Evolutionary conservation across 2,797 vertebrate species (phyloP), one percentile per base, ranked within the genome.

Genomic region (Cygnus olor): DNA sequence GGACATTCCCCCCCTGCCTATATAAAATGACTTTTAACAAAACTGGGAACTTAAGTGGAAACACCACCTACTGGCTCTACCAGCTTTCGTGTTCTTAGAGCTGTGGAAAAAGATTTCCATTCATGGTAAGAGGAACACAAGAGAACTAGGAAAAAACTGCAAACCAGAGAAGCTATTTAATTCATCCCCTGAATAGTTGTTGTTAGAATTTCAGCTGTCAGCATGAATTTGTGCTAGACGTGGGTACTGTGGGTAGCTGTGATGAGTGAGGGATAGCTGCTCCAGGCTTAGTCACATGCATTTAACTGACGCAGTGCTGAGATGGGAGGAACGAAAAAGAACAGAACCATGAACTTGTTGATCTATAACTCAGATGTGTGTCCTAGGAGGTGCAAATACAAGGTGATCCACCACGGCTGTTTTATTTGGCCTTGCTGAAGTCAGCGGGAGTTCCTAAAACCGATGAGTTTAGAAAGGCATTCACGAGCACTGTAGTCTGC

Each of bases 141-240:
- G 53, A 80, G 40, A 88, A 60, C 45, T 45, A 64, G 80, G 76
- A 40, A 77, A 83, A 91, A 30, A 73, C 42, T 88, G 63, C 81
- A 89, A 76, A 63, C 21, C 40, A 58, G 76, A 88, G 69, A 83
- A 92, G 34, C 51, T 87, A 10, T 80, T 97, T 79, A 69, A 56
- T 91, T 94, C 28, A 64, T 81, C 42, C 80, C 91, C 16, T 3
- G 47, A 25, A 25, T 32, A 42, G 65, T 91, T 58, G 92, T 58
- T 76, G 85, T 93, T 89, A 89, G 57, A 89, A 95, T 96, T 90
- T 94, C 85, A 66, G 63, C 88, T 61, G 73, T 91, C 91, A 91
- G 92, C 92, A 89, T 77, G 70, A 91, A 91, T 95, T 79, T 78
- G 63, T 94, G 72, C 82, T 94, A 87, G 81, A 64, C 58, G 47